These are phyloP conservation scores for Coleophora deauratella DNA, from an alignment of 2,888 invertebrate species.

Conservation along the genomic window DNA sequence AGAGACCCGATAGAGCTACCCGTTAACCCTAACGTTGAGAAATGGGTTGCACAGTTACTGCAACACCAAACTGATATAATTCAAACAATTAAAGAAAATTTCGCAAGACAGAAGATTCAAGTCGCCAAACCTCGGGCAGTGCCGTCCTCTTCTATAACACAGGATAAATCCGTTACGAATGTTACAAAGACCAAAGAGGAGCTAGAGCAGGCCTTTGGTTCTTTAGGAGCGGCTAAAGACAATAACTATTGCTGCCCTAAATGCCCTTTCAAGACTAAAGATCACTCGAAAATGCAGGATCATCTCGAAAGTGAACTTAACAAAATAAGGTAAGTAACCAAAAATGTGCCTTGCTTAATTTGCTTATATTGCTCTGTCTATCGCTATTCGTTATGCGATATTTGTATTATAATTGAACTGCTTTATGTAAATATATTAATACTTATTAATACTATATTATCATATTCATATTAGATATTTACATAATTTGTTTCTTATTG, in stretches of 20 bases:
- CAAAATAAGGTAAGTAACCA: slow-evolving; percentile 47
- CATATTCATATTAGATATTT: too few species aligned
- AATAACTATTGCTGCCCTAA: slow-evolving; percentile 47
- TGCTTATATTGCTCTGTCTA: background rate
- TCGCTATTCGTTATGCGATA: too few species aligned
- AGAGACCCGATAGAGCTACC: slow-evolving; percentile 50
- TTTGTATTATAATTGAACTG: too few species aligned
- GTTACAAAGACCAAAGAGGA: slow-evolving; percentile 16
- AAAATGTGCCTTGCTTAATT: slow-evolving; percentile 3
- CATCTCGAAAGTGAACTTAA: slow-evolving; percentile 55
- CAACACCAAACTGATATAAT: slow-evolving; percentile 43
- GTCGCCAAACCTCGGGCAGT: slow-evolving; percentile 13
- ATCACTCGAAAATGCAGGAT: slow-evolving; percentile 38
- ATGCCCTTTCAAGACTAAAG: slow-evolving; percentile 31
- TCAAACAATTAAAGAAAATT: slow-evolving; percentile 30
- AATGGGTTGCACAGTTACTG: slow-evolving; percentile 60
- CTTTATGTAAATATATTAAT: too few species aligned
- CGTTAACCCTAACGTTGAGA: slow-evolving; percentile 58
- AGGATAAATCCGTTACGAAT: background rate
- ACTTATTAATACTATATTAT: too few species aligned
- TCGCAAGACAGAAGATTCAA: slow-evolving; percentile 33
- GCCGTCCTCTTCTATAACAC: background rate
- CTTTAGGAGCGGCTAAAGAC: slow-evolving; percentile 34
- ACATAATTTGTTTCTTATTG: too few species aligned
- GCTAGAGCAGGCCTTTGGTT: slow-evolving; percentile 43